These are phyloP conservation scores for Bubo bubo DNA, from an alignment of 2,113 vertebrate genomes.

Conservation along the genomic window DNA sequence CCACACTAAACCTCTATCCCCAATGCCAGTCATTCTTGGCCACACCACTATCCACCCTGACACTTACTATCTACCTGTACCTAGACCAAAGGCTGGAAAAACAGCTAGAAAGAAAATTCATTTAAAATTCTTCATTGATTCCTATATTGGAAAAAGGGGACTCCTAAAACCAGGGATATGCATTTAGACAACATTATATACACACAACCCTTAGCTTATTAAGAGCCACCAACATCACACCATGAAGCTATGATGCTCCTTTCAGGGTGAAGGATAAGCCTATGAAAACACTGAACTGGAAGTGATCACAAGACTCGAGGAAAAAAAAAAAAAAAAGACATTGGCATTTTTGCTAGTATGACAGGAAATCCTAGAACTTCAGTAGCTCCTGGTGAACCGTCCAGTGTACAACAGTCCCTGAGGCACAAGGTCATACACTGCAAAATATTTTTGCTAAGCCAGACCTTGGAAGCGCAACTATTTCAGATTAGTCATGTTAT, in stretches of 20 bases:
- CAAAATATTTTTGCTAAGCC: constrained; percentile 21
- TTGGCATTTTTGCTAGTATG: neutral
- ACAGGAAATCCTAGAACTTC: neutral
- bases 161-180: neutral
- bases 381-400: neutral
- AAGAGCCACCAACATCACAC: neutral
- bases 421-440: constrained; percentile 10
- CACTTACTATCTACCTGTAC: neutral
- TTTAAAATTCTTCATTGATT: neutral
- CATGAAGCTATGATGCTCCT: neutral
- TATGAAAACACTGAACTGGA: neutral
- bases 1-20: neutral
- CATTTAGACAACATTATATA: neutral
- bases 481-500: constrained; percentile 20
- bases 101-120: neutral
- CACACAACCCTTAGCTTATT: neutral
- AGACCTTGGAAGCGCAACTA: constrained; percentile 26
- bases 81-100: neutral
- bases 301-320: neutral
- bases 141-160: neutral
- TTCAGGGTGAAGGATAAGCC: neutral
- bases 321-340: neutral
- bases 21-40: neutral
- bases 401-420: neutral
- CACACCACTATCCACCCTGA: neutral